Conservation (phyloP, 2,113 vertebrate genomes). For the Zapornia atra region DNA sequence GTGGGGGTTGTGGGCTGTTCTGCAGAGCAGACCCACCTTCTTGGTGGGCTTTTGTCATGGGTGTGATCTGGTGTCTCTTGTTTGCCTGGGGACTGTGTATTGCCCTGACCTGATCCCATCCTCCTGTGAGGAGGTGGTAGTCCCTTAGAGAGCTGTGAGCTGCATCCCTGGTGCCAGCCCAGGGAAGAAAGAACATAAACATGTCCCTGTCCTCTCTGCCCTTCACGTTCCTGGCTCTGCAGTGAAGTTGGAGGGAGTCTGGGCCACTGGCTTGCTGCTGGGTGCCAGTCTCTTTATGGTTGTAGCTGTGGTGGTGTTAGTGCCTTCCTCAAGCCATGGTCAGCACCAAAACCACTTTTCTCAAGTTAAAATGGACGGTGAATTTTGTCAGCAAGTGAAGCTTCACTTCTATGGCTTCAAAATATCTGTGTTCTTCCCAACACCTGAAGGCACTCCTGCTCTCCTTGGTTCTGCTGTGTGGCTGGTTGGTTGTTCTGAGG, state of each 20-base stretch:
- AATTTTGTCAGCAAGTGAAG: neutral
- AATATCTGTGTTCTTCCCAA: neutral
- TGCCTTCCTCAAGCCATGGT: too few relatives aligned
- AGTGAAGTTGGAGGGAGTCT: too few relatives aligned
- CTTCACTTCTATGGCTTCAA: neutral
- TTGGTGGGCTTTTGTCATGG: neutral
- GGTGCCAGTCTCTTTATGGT: accelerated
- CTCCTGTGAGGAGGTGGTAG: too few relatives aligned
- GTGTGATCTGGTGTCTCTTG: too few relatives aligned
- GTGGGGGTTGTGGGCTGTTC: accelerated
- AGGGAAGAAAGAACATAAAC: neutral
- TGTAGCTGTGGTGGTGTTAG: too few relatives aligned
- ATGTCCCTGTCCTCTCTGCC: accelerated
- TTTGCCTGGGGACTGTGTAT: accelerated
- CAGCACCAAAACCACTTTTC: accelerated
- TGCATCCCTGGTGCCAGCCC: accelerated
- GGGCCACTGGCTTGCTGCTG: accelerated
- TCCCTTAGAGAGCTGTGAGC: accelerated
- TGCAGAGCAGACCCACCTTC: neutral
- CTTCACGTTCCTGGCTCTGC: too few relatives aligned
- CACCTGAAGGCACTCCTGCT: accelerated
- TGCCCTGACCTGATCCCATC: neutral
- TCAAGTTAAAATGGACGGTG: neutral
- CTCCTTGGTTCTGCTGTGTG: neutral
- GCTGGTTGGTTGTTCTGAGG: too few relatives aligned